Conservation (phyloP, 2,113 vertebrate species). For the Otocyon megalotis region DNA sequence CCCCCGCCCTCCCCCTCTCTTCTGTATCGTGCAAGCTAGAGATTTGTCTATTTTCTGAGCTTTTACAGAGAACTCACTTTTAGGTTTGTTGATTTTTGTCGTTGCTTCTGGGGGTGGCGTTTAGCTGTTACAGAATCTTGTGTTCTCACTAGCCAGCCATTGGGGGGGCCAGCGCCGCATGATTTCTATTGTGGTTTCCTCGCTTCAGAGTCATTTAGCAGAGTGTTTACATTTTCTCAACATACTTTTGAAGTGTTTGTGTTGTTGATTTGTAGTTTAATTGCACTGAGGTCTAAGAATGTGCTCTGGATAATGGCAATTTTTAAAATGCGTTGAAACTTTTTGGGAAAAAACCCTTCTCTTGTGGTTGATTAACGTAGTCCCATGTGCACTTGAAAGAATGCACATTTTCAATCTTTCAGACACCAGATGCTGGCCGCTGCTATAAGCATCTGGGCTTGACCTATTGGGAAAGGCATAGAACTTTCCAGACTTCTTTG, state of each 20-base stretch:
- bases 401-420: not conserved
- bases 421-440: not conserved
- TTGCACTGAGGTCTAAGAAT: not conserved
- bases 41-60: not conserved
- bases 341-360: not conserved
- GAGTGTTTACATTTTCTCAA: not conserved
- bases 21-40: not conserved
- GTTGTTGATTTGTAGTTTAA: not conserved
- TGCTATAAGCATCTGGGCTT: not conserved
- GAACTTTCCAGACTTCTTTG: not conserved
- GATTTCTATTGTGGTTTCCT: not conserved
- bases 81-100: not conserved
- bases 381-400: not conserved
- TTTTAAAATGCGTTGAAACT: not conserved
- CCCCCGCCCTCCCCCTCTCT: not conserved
- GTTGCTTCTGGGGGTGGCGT: not conserved
- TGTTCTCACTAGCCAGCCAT: not conserved
- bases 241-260: not conserved
- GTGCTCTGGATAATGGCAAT: not conserved
- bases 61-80: not conserved
- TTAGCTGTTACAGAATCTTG: not conserved
- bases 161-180: accelerated
- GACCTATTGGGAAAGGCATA: not conserved
- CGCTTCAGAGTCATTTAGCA: not conserved
- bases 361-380: not conserved